A percentile compares a stretch with the other conserved stretches of the same genome.
These are phyloP conservation scores for Hiodon tergisus DNA, from an alignment of 2,113 vertebrate species.

Conservation along the genomic window DNA sequence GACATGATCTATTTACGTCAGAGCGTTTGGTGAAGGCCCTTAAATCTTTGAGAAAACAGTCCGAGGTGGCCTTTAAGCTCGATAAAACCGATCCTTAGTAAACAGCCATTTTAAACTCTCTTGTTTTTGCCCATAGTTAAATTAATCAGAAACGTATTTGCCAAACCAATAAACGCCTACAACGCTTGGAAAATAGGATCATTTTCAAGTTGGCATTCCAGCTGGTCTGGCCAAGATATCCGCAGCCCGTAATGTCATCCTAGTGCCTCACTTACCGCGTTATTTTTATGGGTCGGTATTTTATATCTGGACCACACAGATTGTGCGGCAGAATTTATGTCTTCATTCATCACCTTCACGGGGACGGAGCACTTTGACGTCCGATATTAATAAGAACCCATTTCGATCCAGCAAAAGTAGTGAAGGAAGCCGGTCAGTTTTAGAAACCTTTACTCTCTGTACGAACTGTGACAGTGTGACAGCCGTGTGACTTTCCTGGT, in stretches of 20 bases:
- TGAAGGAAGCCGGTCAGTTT: conserved; percentile 13
- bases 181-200: neutral
- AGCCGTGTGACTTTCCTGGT: neutral
- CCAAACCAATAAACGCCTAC: neutral
- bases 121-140: neutral
- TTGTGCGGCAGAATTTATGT: conserved; percentile 38
- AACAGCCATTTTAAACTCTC: conserved; percentile 9
- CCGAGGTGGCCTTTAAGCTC: conserved; percentile 29
- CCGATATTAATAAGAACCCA: conserved; percentile 22
- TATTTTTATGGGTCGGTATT: conserved; percentile 38
- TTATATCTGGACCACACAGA: conserved; percentile 32
- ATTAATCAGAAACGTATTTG: neutral
- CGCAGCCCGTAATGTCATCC: conserved; percentile 17
- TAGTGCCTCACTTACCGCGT: neutral
- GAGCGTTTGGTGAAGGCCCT: no score
- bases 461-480: neutral
- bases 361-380: conserved; percentile 26
- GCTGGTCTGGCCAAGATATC: neutral
- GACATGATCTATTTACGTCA: neutral
- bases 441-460: conserved; percentile 15
- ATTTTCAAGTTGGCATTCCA: conserved; percentile 2
- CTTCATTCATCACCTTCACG: conserved; percentile 28
- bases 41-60: neutral
- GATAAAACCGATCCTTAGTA: conserved; percentile 31
- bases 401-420: conserved; percentile 12